These are phyloP conservation scores for Geopemphigus sp. DNA, from an alignment of 1,140 invertebrate genomes.

Conservation along the genomic window DNA sequence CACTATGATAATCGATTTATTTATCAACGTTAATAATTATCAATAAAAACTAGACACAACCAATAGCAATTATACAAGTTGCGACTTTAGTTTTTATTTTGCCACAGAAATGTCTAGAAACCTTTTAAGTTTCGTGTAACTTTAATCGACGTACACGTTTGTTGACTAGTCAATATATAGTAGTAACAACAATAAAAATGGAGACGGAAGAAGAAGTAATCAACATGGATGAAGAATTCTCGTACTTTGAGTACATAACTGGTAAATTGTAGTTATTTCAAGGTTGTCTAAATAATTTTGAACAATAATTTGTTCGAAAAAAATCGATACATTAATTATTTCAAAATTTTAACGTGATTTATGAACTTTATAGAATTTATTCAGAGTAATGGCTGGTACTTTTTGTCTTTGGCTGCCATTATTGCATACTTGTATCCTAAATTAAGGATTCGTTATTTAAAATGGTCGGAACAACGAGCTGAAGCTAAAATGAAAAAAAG, in stretches of 20 bases:
- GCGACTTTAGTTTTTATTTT: not conserved
- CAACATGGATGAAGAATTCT: not conserved
- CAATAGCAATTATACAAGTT: not conserved
- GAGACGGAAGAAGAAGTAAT: constrained; percentile 6
- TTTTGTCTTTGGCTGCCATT: not conserved
- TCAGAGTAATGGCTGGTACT: constrained; percentile 28
- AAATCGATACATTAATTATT: not conserved
- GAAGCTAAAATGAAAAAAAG: constrained; percentile 33
- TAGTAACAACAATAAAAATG: not conserved
- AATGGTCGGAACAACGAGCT: constrained; percentile 27
- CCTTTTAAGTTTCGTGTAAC: not conserved
- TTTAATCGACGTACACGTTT: not conserved
- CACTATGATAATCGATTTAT: not conserved
- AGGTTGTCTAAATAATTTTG: not conserved
- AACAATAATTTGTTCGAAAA: not conserved
- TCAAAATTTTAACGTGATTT: not conserved
- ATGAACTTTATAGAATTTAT: constrained; percentile 1
- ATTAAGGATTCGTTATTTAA: constrained; percentile 25
- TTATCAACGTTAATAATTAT: not conserved
- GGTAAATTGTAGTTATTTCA: too few species aligned
- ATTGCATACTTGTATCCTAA: constrained; percentile 4
- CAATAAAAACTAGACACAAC: not conserved
- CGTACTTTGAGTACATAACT: not conserved
- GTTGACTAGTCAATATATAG: not conserved
- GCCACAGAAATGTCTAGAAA: too few species aligned